Evolutionary conservation across 2,888 invertebrate species (phyloP).

Genomic region (Drosophila diplacantha): DNA sequence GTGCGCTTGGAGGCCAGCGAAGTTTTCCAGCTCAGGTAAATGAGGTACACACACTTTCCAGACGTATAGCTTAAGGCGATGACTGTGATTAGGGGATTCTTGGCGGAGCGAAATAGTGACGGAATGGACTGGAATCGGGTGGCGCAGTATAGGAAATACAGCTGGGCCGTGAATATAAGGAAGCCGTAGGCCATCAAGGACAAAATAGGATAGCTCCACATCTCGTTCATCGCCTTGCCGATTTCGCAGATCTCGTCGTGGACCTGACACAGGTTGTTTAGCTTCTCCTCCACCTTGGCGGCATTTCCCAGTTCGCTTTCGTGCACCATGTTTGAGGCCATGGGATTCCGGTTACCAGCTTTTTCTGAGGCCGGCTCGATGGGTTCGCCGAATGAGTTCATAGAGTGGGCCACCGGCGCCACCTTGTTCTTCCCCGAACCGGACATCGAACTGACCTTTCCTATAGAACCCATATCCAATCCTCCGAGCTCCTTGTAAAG

Average conservation of each 20-base stretch:
- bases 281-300: constrained; percentile 74
- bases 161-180: constrained; percentile 77
- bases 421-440: constrained; percentile 58
- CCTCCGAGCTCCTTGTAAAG: constrained; percentile 64
- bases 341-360: constrained; percentile 31
- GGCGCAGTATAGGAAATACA: constrained; percentile 77
- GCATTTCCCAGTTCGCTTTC: constrained; percentile 73
- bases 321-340: constrained; percentile 53
- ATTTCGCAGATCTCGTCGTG: constrained; percentile 78
- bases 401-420: constrained; percentile 64
- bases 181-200: constrained; percentile 78
- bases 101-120: constrained; percentile 76
- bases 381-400: constrained; percentile 65
- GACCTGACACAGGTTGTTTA: constrained; percentile 76
- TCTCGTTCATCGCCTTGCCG: constrained; percentile 75
- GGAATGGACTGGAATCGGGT: constrained; percentile 76
- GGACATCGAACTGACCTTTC: constrained; percentile 50
- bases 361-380: constrained; percentile 38
- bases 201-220: constrained; percentile 77
- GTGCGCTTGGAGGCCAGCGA: constrained; percentile 76
- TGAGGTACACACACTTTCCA: constrained; percentile 76
- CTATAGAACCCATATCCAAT: constrained; percentile 55
- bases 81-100: constrained; percentile 72
- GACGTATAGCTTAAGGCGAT: constrained; percentile 74
- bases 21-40: constrained; percentile 77